Base-by-base conservation (phyloP, 1,140 invertebrate species). In the Whitmania pigra region DNA sequence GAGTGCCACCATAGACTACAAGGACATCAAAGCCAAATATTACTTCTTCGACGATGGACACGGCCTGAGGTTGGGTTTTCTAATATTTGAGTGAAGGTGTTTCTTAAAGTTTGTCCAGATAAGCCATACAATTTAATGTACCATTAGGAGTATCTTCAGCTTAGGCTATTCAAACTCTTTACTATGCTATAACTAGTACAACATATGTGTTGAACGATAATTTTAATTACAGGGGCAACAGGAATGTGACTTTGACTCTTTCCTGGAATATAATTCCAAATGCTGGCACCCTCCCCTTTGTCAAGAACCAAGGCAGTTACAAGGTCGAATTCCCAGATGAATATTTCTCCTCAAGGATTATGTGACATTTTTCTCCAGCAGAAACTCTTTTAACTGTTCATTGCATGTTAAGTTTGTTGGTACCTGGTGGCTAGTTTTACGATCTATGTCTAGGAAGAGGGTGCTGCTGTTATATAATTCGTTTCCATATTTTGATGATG, bases 41-140 rank as follows among this genome's bases (percentile, higher is more conserved):
- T 99, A 99, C 80, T 98, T 99, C 84, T 96, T 94, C 91, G 96
- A 99, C 87, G 96, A 98, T 86, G 95, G 95, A 67, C 93, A 93
- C 84, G 94, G 95, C 79, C 85, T 99, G 18, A 92, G 87, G 91
- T 94, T 87, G 88, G 78, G 43, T 18, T 53, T 53, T 70, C 5
- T 22, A 49, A 15, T 53, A 11, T 67, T 15, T 31, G 29, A 53
- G 29, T 31, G 9, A 53, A 22, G 0, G 4, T 73, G 31, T 3
- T 36, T 36, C 72, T 11, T 67, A 76, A 55, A 68, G 78, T 66
- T 40, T 77, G 55, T 79, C 67, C 29, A 60, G 15, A 75, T 6
- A 81, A 55, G 76, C 77, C n/a, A n/a, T n/a, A n/a, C n/a, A n/a
- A 4, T 78, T 76, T 4, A 72, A 78, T 72, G 67, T 77, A 15